Conservation (phyloP, 2,113 vertebrate species). For the Hepsetus odoe region DNA sequence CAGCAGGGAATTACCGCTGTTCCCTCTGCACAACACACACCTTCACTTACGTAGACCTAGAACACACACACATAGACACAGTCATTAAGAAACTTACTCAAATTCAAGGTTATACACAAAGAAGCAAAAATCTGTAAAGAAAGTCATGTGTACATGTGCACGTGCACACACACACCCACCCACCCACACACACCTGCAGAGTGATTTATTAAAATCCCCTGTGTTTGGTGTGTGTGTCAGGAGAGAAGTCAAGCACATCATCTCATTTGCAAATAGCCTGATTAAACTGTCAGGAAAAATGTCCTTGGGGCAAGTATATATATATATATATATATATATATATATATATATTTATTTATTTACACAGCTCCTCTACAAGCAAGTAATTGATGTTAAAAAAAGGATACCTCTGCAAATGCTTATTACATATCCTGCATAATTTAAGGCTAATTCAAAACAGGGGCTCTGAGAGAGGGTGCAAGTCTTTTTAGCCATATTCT, state of each 20-base stretch:
- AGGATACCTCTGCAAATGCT: conserved; percentile 57
- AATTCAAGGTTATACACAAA: conserved; percentile 31
- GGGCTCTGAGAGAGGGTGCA: conserved; percentile 18
- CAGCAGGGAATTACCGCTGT: conserved; percentile 55
- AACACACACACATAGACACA: conserved; percentile 29
- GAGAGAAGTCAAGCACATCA: conserved; percentile 18
- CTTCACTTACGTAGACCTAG: conserved; percentile 79
- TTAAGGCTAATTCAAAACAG: conserved; percentile 60
- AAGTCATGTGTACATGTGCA: too few relatives aligned
- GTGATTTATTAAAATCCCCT: conserved; percentile 44
- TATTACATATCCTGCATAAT: conserved; percentile 57
- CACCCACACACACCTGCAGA: conserved; percentile 26
- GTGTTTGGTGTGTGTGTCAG: not conserved
- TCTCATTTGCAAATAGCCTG: conserved; percentile 63
- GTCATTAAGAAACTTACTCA: not conserved
- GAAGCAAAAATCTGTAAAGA: conserved; percentile 41
- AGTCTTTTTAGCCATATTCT: conserved; percentile 9
- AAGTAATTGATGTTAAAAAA: conserved; percentile 56
- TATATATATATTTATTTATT: too few relatives aligned
- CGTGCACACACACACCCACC: conserved; percentile 2
- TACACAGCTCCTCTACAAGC: conserved; percentile 51
- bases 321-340: conserved; percentile 44
- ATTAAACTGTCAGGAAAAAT: conserved; percentile 69
- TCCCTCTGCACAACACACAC: conserved; percentile 48
- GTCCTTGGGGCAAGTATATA: conserved; percentile 59